Evolutionary conservation across 2,797 vertebrate species (phyloP), one percentile per base, ranked within the genome.

Genomic region (Pitangus sulphuratus): DNA sequence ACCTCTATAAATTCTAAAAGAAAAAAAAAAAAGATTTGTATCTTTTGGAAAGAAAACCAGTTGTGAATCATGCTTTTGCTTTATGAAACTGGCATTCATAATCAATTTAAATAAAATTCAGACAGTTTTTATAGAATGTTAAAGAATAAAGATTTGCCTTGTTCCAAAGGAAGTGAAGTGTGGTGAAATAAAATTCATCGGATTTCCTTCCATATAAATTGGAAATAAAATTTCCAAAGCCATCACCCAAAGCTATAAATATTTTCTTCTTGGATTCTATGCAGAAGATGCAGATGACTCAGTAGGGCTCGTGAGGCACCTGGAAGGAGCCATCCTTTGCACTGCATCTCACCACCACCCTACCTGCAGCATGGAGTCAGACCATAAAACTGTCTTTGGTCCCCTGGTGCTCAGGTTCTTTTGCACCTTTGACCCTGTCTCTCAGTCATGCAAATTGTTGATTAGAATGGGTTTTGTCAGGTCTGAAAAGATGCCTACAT

Each of bases 91-190:
- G 78, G 72, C 57, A 71, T 94, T 95, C 78, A 71, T 77, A 74
- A 68, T 64, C 64, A 26, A 72, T 93, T 81, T 92, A 94, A 95
- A 92, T 91, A 86, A 96, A 97, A 93, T 94, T 94, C 87, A 90
- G 80, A 76, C 84, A 79, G 70, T 47, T 96, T 95, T 84, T 89
- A 57, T 68, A 65, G 70, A 91, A 95, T 3, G 1, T 61, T 79
- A 60, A 93, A 93, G 83, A 89, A 94, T 82, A 91, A 88, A 89
- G 64, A 83, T 91, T 9, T 30, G 45, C 66, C 88, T 89, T 93
- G 71, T 87, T 91, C 74, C 60, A 61, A 71, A 58, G 84, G 81
- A 91, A 90, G 68, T 44, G 15, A 84, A 91, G 16, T 70, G 74
- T 1, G 3, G 68, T 62, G 71, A 87, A 90, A 68, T 68, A 84